phyloP scores from a whole-genome alignment of 2,797 vertebrate species.

The Enoplosus armatus region DNA sequence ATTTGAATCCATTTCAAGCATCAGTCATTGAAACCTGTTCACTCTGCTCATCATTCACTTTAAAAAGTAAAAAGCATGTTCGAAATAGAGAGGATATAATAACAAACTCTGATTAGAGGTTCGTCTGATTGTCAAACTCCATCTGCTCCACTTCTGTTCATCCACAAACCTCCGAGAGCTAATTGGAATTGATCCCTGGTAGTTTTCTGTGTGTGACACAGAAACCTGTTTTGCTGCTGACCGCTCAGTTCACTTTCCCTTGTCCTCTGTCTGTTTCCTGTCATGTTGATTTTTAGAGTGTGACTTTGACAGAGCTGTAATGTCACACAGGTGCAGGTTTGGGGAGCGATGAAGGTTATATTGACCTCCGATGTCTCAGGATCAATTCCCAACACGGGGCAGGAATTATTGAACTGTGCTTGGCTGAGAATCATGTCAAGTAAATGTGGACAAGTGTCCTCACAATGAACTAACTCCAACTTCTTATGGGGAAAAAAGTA shows the following conservation, averaged over 20 bases:
- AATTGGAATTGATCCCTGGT: slow-evolving; percentile 60
- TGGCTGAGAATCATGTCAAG: neutral
- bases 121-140: neutral
- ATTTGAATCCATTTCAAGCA: too few species aligned
- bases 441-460: neutral
- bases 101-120: neutral
- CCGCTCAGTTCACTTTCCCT: neutral
- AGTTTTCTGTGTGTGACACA: slow-evolving; percentile 38
- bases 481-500: neutral
- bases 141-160: slow-evolving; percentile 18
- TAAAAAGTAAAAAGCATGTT: neutral
- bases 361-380: neutral
- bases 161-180: slow-evolving; percentile 27
- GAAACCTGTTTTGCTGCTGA: slow-evolving; percentile 25
- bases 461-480: neutral
- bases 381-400: neutral
- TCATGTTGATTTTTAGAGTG: neutral
- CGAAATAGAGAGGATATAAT: too few species aligned
- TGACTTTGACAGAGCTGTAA: neutral
- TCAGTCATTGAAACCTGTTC: neutral
- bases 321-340: neutral
- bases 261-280: neutral
- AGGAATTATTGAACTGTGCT: neutral
- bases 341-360: neutral
- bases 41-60: neutral